phyloP scores from a whole-genome alignment of 2,797 vertebrate genomes.

The Enteromius thamalakanensis region DNA sequence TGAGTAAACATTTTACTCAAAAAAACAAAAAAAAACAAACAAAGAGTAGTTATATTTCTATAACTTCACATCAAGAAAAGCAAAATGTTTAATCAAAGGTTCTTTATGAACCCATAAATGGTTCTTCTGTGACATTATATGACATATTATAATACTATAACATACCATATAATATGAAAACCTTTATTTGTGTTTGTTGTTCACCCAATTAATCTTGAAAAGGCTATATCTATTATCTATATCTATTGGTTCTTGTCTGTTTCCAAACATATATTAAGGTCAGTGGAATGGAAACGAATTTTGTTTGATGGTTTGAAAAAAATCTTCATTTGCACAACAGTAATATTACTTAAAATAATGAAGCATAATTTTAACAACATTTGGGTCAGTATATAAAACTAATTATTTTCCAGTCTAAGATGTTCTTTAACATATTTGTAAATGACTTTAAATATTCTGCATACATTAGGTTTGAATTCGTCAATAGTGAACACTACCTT shows the following conservation, averaged over 20 bases:
- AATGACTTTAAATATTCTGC: background rate
- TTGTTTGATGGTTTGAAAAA: background rate
- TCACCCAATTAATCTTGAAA: background rate
- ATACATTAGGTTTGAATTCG: background rate
- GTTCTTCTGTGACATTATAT: background rate
- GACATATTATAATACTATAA: no score
- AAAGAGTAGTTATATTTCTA: background rate
- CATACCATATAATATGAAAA: background rate
- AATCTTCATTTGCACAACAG: background rate
- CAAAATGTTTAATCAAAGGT: background rate
- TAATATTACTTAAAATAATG: background rate
- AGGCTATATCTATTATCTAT: background rate
- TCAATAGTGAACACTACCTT: background rate
- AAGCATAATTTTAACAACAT: background rate
- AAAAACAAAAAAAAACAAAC: background rate
- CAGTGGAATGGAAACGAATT: background rate
- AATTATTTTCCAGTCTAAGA: background rate
- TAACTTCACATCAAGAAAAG: background rate
- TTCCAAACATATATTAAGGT: background rate
- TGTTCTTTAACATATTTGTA: background rate
- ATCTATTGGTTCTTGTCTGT: background rate
- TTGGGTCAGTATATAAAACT: background rate
- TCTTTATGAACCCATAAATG: background rate
- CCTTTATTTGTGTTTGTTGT: background rate
- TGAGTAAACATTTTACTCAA: background rate